Conservation (phyloP, 2,113 vertebrate species). For the Heliornis fulica region DNA sequence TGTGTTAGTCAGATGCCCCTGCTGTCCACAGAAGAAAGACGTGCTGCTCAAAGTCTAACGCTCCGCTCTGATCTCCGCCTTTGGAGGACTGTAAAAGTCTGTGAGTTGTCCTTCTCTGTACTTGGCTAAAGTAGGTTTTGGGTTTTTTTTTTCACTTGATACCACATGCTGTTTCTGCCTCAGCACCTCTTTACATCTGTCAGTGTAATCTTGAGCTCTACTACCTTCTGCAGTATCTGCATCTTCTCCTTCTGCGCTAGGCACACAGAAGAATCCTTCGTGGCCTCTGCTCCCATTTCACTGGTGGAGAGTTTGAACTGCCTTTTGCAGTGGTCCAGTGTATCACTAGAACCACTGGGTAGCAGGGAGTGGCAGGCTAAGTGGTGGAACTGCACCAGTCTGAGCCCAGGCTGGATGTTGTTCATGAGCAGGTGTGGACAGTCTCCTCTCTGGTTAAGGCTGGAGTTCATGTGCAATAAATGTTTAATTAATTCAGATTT, state of each 20-base stretch:
- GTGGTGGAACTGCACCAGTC: not conserved
- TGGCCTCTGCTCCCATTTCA: not conserved
- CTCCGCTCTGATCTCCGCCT: slow-evolving; percentile 12
- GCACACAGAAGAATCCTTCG: not conserved
- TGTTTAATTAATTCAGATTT: not conserved
- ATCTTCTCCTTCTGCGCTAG: not conserved
- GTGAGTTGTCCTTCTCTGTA: slow-evolving; percentile 32
- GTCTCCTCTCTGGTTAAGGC: not conserved
- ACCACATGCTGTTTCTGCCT: slow-evolving; percentile 42
- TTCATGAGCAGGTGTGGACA: not conserved
- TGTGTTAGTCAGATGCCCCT: slow-evolving; percentile 23
- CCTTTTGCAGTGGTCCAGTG: not conserved
- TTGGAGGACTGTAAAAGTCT: slow-evolving; percentile 35
- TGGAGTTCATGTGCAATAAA: not conserved
- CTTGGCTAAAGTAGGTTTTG: not conserved
- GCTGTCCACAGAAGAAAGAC: slow-evolving; percentile 37
- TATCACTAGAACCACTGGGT: not conserved
- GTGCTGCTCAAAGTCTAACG: slow-evolving; percentile 27
- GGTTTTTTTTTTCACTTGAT: not conserved
- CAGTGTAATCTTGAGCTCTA: slow-evolving; percentile 13
- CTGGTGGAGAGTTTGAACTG: not conserved
- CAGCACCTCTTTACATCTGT: not conserved
- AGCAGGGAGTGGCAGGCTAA: not conserved
- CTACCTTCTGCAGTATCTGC: not conserved
- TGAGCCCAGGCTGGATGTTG: not conserved